Evolutionary conservation across 2,888 invertebrate species (phyloP).

Genomic region (Nephrotoma flavescens): DNA sequence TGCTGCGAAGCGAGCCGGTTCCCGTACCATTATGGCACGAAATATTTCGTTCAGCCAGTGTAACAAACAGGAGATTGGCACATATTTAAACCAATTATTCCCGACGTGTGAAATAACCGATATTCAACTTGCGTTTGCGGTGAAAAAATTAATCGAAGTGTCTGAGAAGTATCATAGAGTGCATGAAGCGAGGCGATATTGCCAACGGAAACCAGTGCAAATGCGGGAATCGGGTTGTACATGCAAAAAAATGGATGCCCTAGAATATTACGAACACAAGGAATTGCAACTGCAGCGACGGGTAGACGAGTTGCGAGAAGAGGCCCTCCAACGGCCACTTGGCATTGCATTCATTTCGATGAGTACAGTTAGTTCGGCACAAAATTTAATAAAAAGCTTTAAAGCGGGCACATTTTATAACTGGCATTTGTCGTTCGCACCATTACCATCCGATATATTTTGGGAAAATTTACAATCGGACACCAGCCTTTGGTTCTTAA

Average conservation of each 20-base stretch:
- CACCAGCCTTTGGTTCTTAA: slow-evolving; percentile 71
- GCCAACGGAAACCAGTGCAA: slow-evolving; percentile 59
- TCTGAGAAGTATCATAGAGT: slow-evolving; percentile 61
- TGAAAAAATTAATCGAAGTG: slow-evolving; percentile 59
- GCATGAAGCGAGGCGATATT: slow-evolving; percentile 63
- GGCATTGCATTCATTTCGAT: slow-evolving; percentile 88
- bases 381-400: slow-evolving; percentile 51
- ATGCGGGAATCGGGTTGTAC: slow-evolving; percentile 64
- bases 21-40: slow-evolving; percentile 77
- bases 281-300: slow-evolving; percentile 59
- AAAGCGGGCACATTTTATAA: slow-evolving; percentile 45
- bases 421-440: slow-evolving; percentile 78
- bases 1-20: slow-evolving; percentile 53
- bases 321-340: slow-evolving; percentile 64
- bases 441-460: slow-evolving; percentile 82
- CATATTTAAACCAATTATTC: slow-evolving; percentile 68
- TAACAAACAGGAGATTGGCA: slow-evolving; percentile 49
- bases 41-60: slow-evolving; percentile 70
- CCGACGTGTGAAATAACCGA: slow-evolving; percentile 74
- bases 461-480: slow-evolving; percentile 87
- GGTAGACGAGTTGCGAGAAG: slow-evolving; percentile 61
- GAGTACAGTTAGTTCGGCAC: slow-evolving; percentile 48
- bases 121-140: slow-evolving; percentile 78
- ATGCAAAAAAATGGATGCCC: slow-evolving; percentile 66
- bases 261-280: slow-evolving; percentile 68